A percentile compares a stretch with the other conserved stretches of the same genome.
Evolutionary conservation across 2,888 invertebrate genomes (phyloP).

Genomic region (Sipha maydis): DNA sequence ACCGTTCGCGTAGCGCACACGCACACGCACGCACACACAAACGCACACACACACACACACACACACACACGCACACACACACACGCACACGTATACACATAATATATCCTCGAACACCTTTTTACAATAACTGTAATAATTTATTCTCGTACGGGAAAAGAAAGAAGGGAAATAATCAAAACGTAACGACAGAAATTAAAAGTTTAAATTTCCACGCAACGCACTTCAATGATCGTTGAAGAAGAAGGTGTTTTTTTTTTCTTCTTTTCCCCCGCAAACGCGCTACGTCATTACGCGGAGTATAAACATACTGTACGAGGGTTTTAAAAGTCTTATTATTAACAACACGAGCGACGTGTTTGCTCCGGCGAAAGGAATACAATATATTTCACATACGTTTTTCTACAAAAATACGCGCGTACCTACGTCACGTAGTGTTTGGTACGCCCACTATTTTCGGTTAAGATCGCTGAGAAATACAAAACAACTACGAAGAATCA

Average conservation of each 20-base stretch:
- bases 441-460: no score
- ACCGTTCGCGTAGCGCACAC: not conserved
- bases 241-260: conserved; percentile 2
- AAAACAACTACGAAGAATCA: no score
- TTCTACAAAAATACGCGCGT: no score
- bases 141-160: not conserved
- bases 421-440: no score
- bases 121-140: not conserved
- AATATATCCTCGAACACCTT: conserved; percentile 25
- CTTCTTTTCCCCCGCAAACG: not conserved
- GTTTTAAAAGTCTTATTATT: conserved; percentile 11
- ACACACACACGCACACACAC: not conserved
- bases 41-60: not conserved
- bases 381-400: not conserved
- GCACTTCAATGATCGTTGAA: not conserved
- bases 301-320: not conserved
- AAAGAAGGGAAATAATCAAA: not conserved
- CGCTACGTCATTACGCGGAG: not conserved
- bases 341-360: not conserved
- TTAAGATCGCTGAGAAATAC: no score
- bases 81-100: not conserved
- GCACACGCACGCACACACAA: not conserved
- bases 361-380: not conserved
- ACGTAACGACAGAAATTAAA: conserved; percentile 15
- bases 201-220: conserved; percentile 1